Conservation (phyloP, 2,113 vertebrate species). For the Dunckerocampus dactyliophorus region DNA sequence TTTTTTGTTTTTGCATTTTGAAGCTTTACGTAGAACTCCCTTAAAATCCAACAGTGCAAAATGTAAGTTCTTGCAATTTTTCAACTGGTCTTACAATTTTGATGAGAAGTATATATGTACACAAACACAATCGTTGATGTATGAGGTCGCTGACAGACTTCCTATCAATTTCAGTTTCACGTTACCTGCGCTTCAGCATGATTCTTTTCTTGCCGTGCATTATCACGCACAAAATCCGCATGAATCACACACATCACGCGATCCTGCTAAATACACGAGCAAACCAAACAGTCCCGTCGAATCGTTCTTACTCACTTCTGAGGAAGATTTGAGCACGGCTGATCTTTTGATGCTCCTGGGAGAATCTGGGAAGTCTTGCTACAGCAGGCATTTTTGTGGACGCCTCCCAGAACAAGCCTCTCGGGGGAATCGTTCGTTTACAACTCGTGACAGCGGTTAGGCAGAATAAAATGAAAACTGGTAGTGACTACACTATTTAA, state of each 20-base stretch:
- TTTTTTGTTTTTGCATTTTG: too few species aligned
- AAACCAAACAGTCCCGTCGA: not conserved
- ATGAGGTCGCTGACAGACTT: too few species aligned
- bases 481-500: not conserved
- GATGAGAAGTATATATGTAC: too few species aligned
- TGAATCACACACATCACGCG: not conserved
- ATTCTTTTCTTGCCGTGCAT: too few species aligned
- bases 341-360: constrained; percentile 54
- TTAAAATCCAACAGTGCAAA: too few species aligned
- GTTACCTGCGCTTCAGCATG: not conserved
- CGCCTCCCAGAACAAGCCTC: constrained; percentile 13
- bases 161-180: not conserved
- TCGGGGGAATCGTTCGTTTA: not conserved
- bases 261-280: not conserved
- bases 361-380: constrained; percentile 33
- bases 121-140: too few species aligned
- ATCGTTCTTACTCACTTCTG: constrained; percentile 62
- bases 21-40: too few species aligned
- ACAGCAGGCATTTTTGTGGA: constrained; percentile 54
- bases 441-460: not conserved
- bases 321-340: constrained; percentile 65
- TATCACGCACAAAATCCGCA: not conserved
- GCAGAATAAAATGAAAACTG: not conserved
- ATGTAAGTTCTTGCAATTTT: too few species aligned
- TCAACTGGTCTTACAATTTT: too few species aligned